These are phyloP conservation scores for Euplagia quadripunctaria DNA, from an alignment of 2,888 invertebrate genomes.

Conservation along the genomic window DNA sequence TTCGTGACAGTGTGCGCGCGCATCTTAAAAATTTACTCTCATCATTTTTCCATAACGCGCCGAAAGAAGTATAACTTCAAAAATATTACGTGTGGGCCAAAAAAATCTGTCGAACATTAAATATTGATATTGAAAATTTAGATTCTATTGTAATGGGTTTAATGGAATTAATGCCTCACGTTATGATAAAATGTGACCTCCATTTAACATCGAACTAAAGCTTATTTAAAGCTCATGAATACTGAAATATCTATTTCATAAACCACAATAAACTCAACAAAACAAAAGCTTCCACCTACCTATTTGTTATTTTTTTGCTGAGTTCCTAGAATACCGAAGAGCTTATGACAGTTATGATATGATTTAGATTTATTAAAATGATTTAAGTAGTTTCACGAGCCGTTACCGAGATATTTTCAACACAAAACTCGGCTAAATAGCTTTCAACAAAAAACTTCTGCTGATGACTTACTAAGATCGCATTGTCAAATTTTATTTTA, in stretches of 20 bases:
- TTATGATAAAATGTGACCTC: constrained; percentile 24
- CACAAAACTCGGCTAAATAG: constrained; percentile 8
- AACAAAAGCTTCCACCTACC: constrained; percentile 11
- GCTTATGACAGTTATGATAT: constrained; percentile 16
- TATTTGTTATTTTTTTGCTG: constrained; percentile 6
- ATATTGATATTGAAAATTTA: constrained; percentile 20
- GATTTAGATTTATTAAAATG: constrained; percentile 17
- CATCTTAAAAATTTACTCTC: too few relatives aligned
- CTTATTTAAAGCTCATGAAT: neutral
- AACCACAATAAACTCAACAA: constrained; percentile 13
- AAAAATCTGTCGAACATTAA: constrained; percentile 1
- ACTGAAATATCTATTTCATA: constrained; percentile 11
- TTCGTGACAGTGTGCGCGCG: too few relatives aligned
- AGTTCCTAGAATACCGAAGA: constrained; percentile 4
- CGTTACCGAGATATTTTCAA: constrained; percentile 2
- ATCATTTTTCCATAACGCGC: too few relatives aligned
- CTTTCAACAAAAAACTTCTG: constrained; percentile 10
- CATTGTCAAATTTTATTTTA: constrained; percentile 32
- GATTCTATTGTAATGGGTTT: constrained; percentile 13
- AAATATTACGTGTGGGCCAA: constrained; percentile 2
- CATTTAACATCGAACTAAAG: constrained; percentile 6
- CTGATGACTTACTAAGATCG: constrained; percentile 17
- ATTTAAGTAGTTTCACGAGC: constrained; percentile 9
- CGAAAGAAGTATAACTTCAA: too few relatives aligned
- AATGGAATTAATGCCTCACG: constrained; percentile 13